Base-by-base conservation (phyloP, 2,888 invertebrate genomes). In the Alsophila aescularia region DNA sequence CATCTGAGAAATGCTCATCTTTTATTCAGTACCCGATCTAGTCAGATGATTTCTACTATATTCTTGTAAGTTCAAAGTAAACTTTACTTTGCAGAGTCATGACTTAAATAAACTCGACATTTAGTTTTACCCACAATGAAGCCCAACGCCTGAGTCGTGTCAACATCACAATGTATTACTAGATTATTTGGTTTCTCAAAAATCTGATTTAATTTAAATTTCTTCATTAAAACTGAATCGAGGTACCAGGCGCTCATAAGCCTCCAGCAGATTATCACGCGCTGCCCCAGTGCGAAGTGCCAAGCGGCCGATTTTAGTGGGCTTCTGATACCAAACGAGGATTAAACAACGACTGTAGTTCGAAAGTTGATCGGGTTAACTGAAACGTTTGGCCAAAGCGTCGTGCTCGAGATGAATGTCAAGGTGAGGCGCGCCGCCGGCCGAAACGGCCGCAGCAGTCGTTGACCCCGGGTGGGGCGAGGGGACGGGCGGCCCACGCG, bases 361-460 rank as follows among this genome's bases (percentile, higher is more conserved):
- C 64, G 64, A 74, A 81, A 82, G 71, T 79, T 75, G 77, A 80
- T 75, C 75, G 81, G 81, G 82, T 87, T 85, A 82, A 83, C 83
- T 84, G 83, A 78, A 84, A 81, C 84, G 84, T 85, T 87, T 85
- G 87, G 83, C 82, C 79, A 81, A 81, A 87, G 83, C 85, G 81
- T 81, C 69, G 85, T 83, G 83, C 77, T 81, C 81, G 85, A 90
- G 90, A 91, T 90, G 90, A 91, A 91, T 91, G 91, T 91, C 91
- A 91, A 91, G 90, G 91, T 90, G 89, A 91, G 90, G 88, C 84
- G 84, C 84, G 85, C 87, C 84, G 84, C 82, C 82, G 84, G 86
- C 90, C 90, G 88, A 90, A 89, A 85, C 88, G 88, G 83, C 87
- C 79, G 83, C 80, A 75, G 82, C 79, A 83, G 89, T 87, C 90